phyloP scores from a whole-genome alignment of 2,888 invertebrate species.

The Galeruca laticollis region DNA sequence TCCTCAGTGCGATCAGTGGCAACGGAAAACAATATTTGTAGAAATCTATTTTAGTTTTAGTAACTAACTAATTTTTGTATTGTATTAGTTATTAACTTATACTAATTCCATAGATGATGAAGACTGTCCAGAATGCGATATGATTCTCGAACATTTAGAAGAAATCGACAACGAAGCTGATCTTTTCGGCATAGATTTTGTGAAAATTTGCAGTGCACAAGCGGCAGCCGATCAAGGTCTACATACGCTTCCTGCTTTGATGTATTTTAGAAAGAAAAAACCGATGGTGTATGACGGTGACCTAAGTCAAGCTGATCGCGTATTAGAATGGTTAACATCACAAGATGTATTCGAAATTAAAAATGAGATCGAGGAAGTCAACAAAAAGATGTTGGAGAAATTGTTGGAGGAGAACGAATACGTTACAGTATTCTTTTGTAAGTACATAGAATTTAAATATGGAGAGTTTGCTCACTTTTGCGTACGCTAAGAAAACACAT shows the following conservation, averaged over 20 bases:
- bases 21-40: too few relatives aligned
- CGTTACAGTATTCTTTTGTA: conserved; percentile 95
- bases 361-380: conserved; percentile 97
- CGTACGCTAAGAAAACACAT: too few relatives aligned
- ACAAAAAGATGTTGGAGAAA: conserved; percentile 96
- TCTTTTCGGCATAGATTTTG: conserved; percentile 93
- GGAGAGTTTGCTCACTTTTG: background rate
- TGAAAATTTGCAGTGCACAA: conserved; percentile 87
- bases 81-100: too few relatives aligned
- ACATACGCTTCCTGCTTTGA: conserved; percentile 85
- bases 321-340: conserved; percentile 90
- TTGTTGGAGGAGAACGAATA: conserved; percentile 95
- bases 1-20: too few relatives aligned
- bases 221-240: conserved; percentile 87
- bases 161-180: conserved; percentile 96
- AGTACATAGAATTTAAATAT: conserved; percentile 65
- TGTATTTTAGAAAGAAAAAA: conserved; percentile 84
- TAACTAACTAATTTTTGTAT: too few relatives aligned
- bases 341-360: conserved; percentile 96
- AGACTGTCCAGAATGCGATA: conserved; percentile 91
- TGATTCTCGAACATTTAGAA: conserved; percentile 90
- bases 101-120: conserved; percentile 77
- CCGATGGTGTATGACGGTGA: conserved; percentile 93
- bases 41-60: too few relatives aligned
- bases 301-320: conserved; percentile 85